Evolutionary conservation across 2,113 vertebrate species (phyloP).

Genomic region (Alethe castanea): DNA sequence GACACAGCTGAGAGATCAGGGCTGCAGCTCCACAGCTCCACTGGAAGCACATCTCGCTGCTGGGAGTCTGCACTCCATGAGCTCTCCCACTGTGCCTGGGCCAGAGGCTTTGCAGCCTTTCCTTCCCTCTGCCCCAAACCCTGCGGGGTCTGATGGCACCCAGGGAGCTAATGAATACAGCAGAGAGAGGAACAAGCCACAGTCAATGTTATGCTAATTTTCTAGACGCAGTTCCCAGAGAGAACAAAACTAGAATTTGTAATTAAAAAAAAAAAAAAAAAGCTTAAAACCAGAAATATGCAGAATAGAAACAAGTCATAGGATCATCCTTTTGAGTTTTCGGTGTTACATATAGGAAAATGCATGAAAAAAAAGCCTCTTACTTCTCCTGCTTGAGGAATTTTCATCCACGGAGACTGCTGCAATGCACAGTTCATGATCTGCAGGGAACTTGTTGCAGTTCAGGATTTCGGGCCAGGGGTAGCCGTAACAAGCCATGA

Average conservation of each 20-base stretch:
- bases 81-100: not conserved
- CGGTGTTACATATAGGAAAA: not conserved
- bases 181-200: not conserved
- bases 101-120: not conserved
- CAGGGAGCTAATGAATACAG: not conserved
- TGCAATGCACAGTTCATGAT: constrained; percentile 82
- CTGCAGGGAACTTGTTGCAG: constrained; percentile 78
- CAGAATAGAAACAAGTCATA: not conserved
- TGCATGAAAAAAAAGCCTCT: not conserved
- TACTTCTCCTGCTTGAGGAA: constrained; percentile 62
- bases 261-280: too few species aligned
- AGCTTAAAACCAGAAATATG: not conserved
- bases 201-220: not conserved
- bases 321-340: not conserved
- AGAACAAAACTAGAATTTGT: not conserved
- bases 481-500: constrained; percentile 82
- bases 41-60: not conserved
- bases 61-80: not conserved
- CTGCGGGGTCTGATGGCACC: not conserved
- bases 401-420: constrained; percentile 66
- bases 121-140: not conserved
- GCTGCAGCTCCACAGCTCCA: not conserved
- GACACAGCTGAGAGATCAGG: not conserved
- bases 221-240: not conserved
- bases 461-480: constrained; percentile 83